Conservation (phyloP, 64 coral and sea anemone genomes). For the Astreopora myriophthalma region DNA sequence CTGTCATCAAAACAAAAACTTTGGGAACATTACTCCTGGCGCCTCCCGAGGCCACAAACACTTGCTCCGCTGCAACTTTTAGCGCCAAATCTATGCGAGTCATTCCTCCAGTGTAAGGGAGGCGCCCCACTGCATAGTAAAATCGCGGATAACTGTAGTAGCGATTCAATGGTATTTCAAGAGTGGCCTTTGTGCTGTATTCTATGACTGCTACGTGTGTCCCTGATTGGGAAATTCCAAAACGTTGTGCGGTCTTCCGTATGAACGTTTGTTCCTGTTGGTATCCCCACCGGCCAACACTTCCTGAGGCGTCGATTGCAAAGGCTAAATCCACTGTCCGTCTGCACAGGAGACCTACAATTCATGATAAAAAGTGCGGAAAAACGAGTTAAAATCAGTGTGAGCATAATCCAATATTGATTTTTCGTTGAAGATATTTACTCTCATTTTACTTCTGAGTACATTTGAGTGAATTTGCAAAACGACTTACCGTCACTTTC, state of each 20-base stretch:
- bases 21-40: constrained; percentile 36
- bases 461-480: background rate
- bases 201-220: constrained; percentile 49
- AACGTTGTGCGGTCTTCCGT: background rate
- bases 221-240: constrained; percentile 25
- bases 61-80: constrained; percentile 8
- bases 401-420: too few relatives aligned
- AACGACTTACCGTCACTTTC: background rate
- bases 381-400: too few relatives aligned
- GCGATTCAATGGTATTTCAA: background rate
- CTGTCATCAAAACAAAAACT: constrained; percentile 46
- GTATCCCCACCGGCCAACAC: constrained; percentile 39
- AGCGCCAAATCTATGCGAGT: constrained; percentile 66
- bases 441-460: too few relatives aligned
- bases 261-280: constrained; percentile 38
- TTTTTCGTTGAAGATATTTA: too few relatives aligned
- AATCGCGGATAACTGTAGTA: background rate
- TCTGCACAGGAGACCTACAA: background rate
- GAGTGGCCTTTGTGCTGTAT: constrained; percentile 2
- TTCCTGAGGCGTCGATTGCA: constrained; percentile 54
- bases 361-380: background rate
- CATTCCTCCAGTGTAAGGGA: constrained; percentile 3
- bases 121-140: background rate
- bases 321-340: constrained; percentile 41
- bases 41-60: background rate